These are phyloP conservation scores for Gymnoscelis rufifasciata DNA, from an alignment of 2,888 invertebrate species.

Conservation along the genomic window DNA sequence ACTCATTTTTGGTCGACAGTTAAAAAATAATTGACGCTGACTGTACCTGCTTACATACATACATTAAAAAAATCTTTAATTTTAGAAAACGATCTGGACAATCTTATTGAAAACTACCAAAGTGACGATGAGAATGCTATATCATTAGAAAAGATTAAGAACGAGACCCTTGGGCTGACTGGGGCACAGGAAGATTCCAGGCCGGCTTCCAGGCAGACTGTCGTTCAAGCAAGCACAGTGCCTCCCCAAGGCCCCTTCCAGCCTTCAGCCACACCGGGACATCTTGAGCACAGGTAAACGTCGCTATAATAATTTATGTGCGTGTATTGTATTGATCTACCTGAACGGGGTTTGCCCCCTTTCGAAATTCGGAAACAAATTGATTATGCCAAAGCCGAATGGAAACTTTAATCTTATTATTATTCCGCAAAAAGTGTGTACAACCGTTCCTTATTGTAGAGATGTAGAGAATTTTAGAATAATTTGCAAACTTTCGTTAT, in stretches of 20 bases:
- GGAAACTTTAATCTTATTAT: no score
- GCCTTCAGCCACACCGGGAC: slow-evolving; percentile 91
- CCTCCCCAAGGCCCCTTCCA: slow-evolving; percentile 92
- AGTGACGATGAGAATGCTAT: slow-evolving; percentile 86
- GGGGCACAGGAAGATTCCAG: slow-evolving; percentile 44
- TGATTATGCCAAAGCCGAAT: no score
- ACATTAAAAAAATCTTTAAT: neutral
- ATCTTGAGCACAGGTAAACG: slow-evolving; percentile 85
- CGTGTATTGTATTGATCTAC: no score
- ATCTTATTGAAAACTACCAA: slow-evolving; percentile 69
- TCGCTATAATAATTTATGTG: neutral
- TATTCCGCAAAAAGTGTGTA: no score
- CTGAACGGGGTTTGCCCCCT: no score
- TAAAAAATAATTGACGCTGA: no score
- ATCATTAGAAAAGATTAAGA: slow-evolving; percentile 87
- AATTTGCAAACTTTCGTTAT: no score
- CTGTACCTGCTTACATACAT: no score
- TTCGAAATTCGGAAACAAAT: no score
- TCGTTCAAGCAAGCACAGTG: slow-evolving; percentile 54
- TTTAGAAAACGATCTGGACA: slow-evolving; percentile 57
- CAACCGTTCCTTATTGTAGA: no score
- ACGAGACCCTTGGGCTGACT: slow-evolving; percentile 77
- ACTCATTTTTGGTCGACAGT: no score
- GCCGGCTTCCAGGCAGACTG: slow-evolving; percentile 42
- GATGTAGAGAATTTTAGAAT: no score